Percentiles rank a stretch among this genome's conserved stretches.
These are phyloP conservation scores for Corydoras maculifer DNA, from an alignment of 2,113 vertebrate genomes.

Conservation along the genomic window DNA sequence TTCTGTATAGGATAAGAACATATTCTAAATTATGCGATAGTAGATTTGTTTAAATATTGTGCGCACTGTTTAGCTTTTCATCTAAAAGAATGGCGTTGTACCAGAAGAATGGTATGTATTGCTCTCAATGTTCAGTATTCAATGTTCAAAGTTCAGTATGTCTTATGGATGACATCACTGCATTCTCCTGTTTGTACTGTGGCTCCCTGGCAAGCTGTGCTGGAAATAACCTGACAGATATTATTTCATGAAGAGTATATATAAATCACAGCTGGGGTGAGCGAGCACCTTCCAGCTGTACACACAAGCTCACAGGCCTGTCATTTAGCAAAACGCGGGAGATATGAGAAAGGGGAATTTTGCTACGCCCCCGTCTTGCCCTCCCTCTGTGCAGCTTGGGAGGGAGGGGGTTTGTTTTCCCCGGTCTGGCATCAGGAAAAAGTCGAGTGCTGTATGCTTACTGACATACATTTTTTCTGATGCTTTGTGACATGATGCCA, in stretches of 20 bases:
- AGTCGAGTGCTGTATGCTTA: constrained; percentile 45
- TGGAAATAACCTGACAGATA: constrained; percentile 13
- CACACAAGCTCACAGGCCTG: constrained; percentile 17
- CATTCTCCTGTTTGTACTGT: neutral
- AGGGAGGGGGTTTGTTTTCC: constrained; percentile 41
- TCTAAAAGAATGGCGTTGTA: no score
- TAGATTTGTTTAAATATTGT: no score
- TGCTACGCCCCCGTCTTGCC: neutral
- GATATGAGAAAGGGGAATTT: no score
- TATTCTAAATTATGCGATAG: no score
- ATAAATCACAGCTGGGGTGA: constrained; percentile 5
- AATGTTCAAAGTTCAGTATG: neutral
- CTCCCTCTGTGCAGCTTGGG: constrained; percentile 2
- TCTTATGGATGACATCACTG: neutral
- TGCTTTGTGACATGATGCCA: constrained; percentile 50
- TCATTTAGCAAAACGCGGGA: constrained; percentile 14
- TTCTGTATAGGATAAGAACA: no score
- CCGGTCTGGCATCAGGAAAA: constrained; percentile 53
- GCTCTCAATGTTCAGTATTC: neutral
- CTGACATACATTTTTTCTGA: constrained; percentile 66
- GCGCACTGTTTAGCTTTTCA: no score
- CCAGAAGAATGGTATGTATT: no score
- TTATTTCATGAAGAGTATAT: neutral
- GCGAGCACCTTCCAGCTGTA: constrained; percentile 3
- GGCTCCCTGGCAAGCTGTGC: neutral